These are phyloP conservation scores for Bombyx mandarina DNA, from an alignment of 1,140 invertebrate species.

Conservation along the genomic window DNA sequence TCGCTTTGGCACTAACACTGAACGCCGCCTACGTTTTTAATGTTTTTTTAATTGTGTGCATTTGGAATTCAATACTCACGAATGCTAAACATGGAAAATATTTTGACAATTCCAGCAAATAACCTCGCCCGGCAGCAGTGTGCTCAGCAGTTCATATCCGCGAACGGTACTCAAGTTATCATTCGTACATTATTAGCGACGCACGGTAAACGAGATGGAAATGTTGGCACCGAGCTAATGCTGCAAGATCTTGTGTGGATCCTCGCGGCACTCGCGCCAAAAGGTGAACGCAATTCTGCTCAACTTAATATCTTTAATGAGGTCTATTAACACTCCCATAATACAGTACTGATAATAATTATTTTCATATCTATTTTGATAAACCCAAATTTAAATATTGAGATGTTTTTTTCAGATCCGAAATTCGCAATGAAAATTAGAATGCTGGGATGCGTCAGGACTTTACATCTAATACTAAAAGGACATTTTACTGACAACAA, in stretches of 20 bases:
- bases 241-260: conserved; percentile 59
- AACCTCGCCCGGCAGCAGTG: conserved; percentile 54
- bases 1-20: no score
- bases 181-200: conserved; percentile 43
- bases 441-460: conserved; percentile 72
- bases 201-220: conserved; percentile 54
- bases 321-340: no score
- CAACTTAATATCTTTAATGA: no score
- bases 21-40: no score
- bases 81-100: conserved; percentile 1
- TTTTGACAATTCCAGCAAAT: conserved; percentile 46
- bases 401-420: conserved; percentile 68
- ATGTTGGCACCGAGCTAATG: conserved; percentile 52
- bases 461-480: conserved; percentile 74
- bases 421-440: conserved; percentile 76
- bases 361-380: no score
- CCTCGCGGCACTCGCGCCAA: conserved; percentile 47
- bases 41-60: no score
- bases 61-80: not conserved
- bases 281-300: conserved; percentile 28
- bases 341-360: no score
- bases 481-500: conserved; percentile 75
- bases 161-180: conserved; percentile 52
- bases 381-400: not conserved
- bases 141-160: conserved; percentile 46